Percentiles rank a stretch among this genome's conserved stretches.
phyloP scores from a whole-genome alignment of 2,888 invertebrate genomes.

The Sepioteuthis lessoniana region DNA sequence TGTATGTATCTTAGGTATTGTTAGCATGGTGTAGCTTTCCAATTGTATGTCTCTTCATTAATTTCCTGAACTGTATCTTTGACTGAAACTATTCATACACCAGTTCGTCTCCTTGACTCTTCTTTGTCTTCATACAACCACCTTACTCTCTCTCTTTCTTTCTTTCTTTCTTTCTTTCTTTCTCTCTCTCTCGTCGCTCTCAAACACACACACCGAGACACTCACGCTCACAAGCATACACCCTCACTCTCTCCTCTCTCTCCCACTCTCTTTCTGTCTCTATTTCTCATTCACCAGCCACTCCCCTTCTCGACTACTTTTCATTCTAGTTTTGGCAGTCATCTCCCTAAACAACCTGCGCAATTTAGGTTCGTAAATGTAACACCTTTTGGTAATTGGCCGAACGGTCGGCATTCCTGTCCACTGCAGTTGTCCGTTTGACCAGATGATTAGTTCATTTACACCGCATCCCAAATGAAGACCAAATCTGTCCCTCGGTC shows the following conservation, averaged over 20 bases:
- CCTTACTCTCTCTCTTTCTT: too few relatives aligned
- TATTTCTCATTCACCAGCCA: background rate
- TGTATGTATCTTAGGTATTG: too few relatives aligned
- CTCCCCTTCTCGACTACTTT: background rate
- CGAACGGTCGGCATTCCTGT: background rate
- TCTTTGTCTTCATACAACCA: too few relatives aligned
- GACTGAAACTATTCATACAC: too few relatives aligned
- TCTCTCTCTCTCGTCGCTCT: too few relatives aligned
- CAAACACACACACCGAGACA: too few relatives aligned
- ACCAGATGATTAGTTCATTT: conserved; percentile 33
- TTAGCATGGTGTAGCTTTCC: background rate
- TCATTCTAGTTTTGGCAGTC: background rate
- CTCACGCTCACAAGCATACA: too few relatives aligned
- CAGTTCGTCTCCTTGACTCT: too few relatives aligned
- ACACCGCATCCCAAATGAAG: conserved; percentile 33
- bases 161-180: too few relatives aligned
- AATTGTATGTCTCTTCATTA: background rate
- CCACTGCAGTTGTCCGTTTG: conserved; percentile 23
- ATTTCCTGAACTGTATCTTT: background rate
- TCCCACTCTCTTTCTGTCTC: too few relatives aligned
- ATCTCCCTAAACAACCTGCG: background rate
- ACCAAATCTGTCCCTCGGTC: background rate
- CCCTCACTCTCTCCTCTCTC: too few relatives aligned
- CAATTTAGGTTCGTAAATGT: conserved; percentile 33
- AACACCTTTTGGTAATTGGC: conserved; percentile 8